These are phyloP conservation scores for Esox niger DNA, from an alignment of 2,113 vertebrate genomes.

Conservation along the genomic window DNA sequence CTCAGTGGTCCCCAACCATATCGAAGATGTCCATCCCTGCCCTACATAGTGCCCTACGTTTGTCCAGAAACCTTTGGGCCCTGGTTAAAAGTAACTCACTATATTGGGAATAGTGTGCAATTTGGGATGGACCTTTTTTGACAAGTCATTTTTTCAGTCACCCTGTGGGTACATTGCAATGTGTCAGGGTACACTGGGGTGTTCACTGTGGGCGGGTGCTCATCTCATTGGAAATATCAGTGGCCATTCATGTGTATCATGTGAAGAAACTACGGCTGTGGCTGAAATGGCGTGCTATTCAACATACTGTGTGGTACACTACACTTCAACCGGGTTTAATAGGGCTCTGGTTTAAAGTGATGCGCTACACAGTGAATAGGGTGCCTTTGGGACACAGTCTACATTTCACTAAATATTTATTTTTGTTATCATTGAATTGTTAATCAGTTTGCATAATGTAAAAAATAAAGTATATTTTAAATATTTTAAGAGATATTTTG, in stretches of 20 bases:
- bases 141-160: constrained; percentile 57
- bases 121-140: not conserved
- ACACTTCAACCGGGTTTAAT: too few relatives aligned
- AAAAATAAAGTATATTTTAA: constrained; percentile 81
- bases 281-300: too few relatives aligned
- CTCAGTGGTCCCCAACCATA: too few relatives aligned
- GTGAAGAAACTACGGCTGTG: too few relatives aligned
- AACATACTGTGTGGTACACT: too few relatives aligned
- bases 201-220: constrained; percentile 53
- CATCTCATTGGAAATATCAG: constrained; percentile 49
- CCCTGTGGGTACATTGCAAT: constrained; percentile 61
- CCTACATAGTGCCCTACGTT: too few relatives aligned
- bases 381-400: constrained; percentile 32
- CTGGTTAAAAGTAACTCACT: too few relatives aligned
- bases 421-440: constrained; percentile 75
- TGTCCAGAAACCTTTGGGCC: too few relatives aligned
- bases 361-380: constrained; percentile 15
- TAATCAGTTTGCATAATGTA: constrained; percentile 77
- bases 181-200: constrained; percentile 61
- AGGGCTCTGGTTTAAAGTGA: too few relatives aligned
- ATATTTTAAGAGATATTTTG: constrained; percentile 81
- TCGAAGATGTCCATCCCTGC: too few relatives aligned
- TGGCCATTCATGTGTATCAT: constrained; percentile 61
- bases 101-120: too few relatives aligned
- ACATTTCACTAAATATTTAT: constrained; percentile 75